A percentile compares a stretch with the other conserved stretches of the same genome.
Evolutionary conservation across 2,888 invertebrate genomes (phyloP).

Genomic region (Tanypteryx hageni): DNA sequence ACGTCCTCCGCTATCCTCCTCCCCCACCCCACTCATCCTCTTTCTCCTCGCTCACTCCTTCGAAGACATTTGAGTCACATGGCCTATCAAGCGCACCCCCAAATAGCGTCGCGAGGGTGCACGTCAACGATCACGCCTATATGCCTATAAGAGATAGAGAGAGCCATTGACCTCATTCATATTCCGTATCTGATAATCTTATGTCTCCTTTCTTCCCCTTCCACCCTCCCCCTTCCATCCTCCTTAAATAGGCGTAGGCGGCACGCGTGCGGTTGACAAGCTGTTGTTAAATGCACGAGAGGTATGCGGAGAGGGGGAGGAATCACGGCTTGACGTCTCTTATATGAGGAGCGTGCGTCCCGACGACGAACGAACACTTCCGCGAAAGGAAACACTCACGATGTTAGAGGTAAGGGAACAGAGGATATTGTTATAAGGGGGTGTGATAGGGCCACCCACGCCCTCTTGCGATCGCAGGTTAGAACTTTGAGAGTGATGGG

Average conservation of each 20-base stretch:
- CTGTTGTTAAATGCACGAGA: conserved; percentile 50
- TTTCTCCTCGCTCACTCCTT: not conserved
- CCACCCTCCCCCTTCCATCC: not conserved
- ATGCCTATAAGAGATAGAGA: not conserved
- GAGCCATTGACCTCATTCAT: conserved; percentile 60
- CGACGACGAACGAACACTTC: conserved; percentile 39
- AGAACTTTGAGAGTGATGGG: too few relatives aligned
- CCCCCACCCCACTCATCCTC: not conserved
- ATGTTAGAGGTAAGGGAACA: conserved; percentile 3
- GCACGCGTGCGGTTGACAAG: conserved; percentile 49
- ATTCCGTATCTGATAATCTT: conserved; percentile 58
- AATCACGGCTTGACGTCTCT: not conserved
- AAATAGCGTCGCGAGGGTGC: not conserved
- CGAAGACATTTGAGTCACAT: too few relatives aligned
- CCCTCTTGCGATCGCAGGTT: not conserved
- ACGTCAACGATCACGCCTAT: too few relatives aligned
- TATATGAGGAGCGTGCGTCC: not conserved
- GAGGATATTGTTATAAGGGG: not conserved
- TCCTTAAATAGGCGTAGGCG: conserved; percentile 57
- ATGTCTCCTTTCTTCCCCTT: not conserved
- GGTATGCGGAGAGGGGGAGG: conserved; percentile 38
- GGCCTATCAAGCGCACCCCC: not conserved
- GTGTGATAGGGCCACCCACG: not conserved
- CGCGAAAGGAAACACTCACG: conserved; percentile 2
- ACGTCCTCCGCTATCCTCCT: not conserved